Base-by-base conservation (phyloP, 1,140 invertebrate genomes). In the Zaprionus ornatus region DNA sequence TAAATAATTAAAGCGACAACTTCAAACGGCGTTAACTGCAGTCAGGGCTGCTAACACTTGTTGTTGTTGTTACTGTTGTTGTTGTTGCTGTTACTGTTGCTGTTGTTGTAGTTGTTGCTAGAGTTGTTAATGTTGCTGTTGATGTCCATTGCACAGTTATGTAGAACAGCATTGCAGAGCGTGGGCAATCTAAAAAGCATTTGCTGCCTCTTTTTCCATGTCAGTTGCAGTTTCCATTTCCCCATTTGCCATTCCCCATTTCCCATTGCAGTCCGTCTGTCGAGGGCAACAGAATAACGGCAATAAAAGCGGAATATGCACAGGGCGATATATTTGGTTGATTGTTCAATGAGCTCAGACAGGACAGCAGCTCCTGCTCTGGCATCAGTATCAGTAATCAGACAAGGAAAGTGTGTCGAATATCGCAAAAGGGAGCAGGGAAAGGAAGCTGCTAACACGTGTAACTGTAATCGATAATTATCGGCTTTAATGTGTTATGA, bases 1-100 rank as follows among this genome's bases (percentile, higher is more conserved):
- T 64, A 63, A 75, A 75, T 75, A 71, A 71, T 59, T 71, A 75
- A 71, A 75, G 42, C 42, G 60, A 71, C 67, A 64, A 75, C 73
- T 10, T 17, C 67, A 54, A 54, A 64, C 29, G 52, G 17, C 66
- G 52, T 57, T 57, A 69, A 70, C 66, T 64, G 64, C 40, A 40
- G 45, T 9, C 19, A 23, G 9, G 19, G 19, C 17, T 57, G 56
- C 29, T 40, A 65, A 23, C 63, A 65, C 52, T 27, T 56, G 50
- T 32, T 37, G 23, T 56, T 29, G 45, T n/a, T 60, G n/a, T 15
- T 23, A 32, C 4, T 56, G 50, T n/a, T 37, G 27, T 40, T 68
- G 57, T 19, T 68, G 56, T 13, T 19, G 50, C 23, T 13, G 42
- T n/a, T n/a, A 19, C 0, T 59, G 27, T 10, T 42, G 68, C 9